phyloP scores from a whole-genome alignment of 2,113 vertebrate genomes.

The Romanogobio albipinnatus region DNA sequence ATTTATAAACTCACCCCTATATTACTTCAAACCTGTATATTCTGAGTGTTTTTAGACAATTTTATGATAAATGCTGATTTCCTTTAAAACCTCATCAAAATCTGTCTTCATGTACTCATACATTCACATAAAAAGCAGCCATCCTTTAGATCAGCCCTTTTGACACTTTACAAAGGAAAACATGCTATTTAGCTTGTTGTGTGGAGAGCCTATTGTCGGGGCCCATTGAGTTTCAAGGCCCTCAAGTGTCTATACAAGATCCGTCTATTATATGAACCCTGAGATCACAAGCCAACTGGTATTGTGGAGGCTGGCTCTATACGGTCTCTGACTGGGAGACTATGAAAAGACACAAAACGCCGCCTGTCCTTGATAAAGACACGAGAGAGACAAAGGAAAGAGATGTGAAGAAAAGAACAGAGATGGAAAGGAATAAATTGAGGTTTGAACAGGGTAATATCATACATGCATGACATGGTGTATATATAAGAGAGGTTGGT shows the following conservation, averaged over 20 bases:
- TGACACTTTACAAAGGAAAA: constrained; percentile 71
- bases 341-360: constrained; percentile 39
- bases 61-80: not conserved
- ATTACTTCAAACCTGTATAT: not conserved
- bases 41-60: not conserved
- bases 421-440: not conserved
- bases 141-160: constrained; percentile 44
- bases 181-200: constrained; percentile 74
- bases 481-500: no score
- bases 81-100: not conserved
- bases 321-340: not conserved
- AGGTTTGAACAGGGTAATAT: not conserved
- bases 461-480: not conserved
- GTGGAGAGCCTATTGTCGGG: constrained; percentile 70
- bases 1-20: not conserved
- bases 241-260: constrained; percentile 62
- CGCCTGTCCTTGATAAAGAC: not conserved
- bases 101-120: not conserved
- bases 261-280: constrained; percentile 66
- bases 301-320: constrained; percentile 62
- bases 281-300: constrained; percentile 67
- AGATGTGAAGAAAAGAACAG: not conserved
- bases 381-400: not conserved
- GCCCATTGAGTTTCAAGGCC: constrained; percentile 64
- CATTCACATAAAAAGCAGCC: not conserved